Conservation (phyloP, 2,797 vertebrate species). For the Prunella strophiata region DNA sequence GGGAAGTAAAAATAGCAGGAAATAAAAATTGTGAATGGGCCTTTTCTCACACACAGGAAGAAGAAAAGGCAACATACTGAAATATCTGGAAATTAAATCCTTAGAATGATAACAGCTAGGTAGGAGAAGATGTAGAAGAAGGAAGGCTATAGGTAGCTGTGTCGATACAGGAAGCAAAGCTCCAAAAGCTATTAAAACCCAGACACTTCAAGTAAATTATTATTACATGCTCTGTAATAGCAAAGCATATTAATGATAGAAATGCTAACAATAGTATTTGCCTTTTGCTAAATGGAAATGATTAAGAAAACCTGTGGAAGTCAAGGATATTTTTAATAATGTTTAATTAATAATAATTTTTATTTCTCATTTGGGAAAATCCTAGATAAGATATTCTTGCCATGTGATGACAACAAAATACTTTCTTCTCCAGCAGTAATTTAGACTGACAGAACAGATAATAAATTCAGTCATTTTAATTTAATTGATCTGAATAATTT, state of each 20-base stretch:
- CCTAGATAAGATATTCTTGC: background rate
- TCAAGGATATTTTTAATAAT: background rate
- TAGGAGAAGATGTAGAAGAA: background rate
- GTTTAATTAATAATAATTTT: slow-evolving; percentile 10
- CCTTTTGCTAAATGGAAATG: slow-evolving; percentile 5
- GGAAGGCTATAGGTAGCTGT: background rate
- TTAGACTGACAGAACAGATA: background rate
- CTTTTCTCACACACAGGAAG: background rate
- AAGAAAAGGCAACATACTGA: background rate
- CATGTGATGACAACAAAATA: background rate
- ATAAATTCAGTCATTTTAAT: slow-evolving; percentile 25
- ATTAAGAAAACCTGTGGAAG: slow-evolving; percentile 15
- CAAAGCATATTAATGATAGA: background rate
- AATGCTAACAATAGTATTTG: slow-evolving; percentile 1
- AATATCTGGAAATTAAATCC: background rate
- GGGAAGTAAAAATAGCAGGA: background rate
- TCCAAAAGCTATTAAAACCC: background rate
- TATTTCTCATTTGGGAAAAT: slow-evolving; percentile 7
- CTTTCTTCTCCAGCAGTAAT: background rate
- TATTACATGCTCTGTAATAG: background rate
- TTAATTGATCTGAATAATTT: slow-evolving; percentile 27
- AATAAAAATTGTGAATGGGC: background rate
- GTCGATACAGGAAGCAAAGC: background rate
- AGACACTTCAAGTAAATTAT: slow-evolving; percentile 4
- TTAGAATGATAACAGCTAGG: background rate